Evolutionary conservation across 2,888 invertebrate species (phyloP), one percentile per base, ranked within the genome.

Genomic region (Nephrotoma guestfalica): DNA sequence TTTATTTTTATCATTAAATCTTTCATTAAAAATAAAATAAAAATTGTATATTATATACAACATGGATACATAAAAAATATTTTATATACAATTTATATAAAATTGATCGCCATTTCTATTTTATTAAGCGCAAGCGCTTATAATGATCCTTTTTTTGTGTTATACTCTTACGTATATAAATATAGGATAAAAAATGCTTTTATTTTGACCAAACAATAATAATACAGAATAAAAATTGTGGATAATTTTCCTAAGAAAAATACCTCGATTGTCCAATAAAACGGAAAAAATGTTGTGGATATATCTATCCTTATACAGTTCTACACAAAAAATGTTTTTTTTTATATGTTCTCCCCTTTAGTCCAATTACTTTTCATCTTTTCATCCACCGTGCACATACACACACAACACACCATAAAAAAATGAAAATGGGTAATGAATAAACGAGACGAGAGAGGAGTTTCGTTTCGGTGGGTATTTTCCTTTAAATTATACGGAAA

Each of bases 71-170:
- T 71, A 57, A 15, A 57, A 47, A 11, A 51, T 51, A 51, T 51
- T 47, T 51, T 51, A 51, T 51, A 4, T 51, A 51, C n/a, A 83
- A 85, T 41, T 41, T 41, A 85, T 18, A 42, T 30, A 42, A 43
- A 85, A 85, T 85, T 84, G 41, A 85, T 85, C 85, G 85, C 85
- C 85, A 85, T 85, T 85, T 85, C 43, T 85, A 85, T 71, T 71
- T 71, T 71, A 43, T 85, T 41, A 85, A 85, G 85, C 85, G 85
- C 85, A 85, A 85, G 85, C 85, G 85, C 85, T 85, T 85, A 85
- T 43, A 85, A 85, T 71, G 71, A 71, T 71, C 71, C 71, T 71
- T 71, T 71, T 71, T 30, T 30, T 43, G 4, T 43, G 18, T 71
- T 71, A 30, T 71, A 71, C 30, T 71, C 41, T 15, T 15, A 51